These are phyloP conservation scores for Ametastegia equiseti DNA, from an alignment of 2,888 invertebrate species.

Conservation along the genomic window DNA sequence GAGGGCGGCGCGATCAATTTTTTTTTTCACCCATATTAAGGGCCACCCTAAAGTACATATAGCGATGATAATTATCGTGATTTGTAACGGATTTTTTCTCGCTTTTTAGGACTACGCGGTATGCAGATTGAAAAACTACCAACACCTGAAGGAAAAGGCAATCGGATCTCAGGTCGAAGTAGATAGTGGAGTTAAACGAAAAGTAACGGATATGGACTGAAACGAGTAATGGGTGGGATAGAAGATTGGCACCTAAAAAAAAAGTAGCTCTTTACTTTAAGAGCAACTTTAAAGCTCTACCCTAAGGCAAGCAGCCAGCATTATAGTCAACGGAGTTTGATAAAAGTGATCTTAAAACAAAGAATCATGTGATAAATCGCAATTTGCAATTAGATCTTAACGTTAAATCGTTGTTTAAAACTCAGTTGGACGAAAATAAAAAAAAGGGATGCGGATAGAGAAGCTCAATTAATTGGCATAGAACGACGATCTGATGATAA, in stretches of 20 bases:
- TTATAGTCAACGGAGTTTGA: slow-evolving; percentile 26
- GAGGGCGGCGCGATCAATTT: no score
- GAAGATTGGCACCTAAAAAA: background rate
- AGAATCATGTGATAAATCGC: slow-evolving; percentile 27
- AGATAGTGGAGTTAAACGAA: slow-evolving; percentile 62
- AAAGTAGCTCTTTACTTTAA: background rate
- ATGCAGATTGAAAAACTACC: slow-evolving; percentile 81
- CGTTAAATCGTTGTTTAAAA: slow-evolving; percentile 12
- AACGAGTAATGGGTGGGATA: slow-evolving; percentile 14
- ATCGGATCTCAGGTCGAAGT: slow-evolving; percentile 58
- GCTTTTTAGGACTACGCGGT: slow-evolving; percentile 82
- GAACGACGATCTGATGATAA: background rate
- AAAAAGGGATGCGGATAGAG: background rate
- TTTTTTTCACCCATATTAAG: no score
- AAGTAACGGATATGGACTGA: slow-evolving; percentile 60
- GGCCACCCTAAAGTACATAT: no score
- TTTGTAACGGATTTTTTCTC: slow-evolving; percentile 33
- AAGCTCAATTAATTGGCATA: background rate
- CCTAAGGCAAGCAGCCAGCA: background rate
- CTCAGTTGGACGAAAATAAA: background rate
- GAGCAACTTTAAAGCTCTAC: background rate
- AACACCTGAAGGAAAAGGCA: slow-evolving; percentile 79
- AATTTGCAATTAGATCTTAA: slow-evolving; percentile 36
- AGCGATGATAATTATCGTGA: slow-evolving; percentile 13
- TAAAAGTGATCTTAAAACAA: slow-evolving; percentile 36